phyloP scores from a whole-genome alignment of 2,113 vertebrate species.

The Scomber japonicus region DNA sequence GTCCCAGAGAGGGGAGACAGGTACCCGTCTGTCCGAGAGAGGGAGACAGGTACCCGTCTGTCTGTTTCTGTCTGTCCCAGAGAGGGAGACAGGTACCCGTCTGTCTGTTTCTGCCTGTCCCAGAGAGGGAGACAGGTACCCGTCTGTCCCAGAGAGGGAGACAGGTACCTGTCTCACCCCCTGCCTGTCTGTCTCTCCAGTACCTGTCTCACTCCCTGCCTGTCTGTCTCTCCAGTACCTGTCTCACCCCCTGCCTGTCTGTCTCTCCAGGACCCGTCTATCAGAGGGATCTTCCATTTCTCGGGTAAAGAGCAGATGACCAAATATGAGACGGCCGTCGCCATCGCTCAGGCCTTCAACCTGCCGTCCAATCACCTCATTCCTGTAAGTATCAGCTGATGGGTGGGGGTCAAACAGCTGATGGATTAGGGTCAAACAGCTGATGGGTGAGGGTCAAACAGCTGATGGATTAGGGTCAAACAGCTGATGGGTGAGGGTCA shows the following conservation, averaged over 20 bases:
- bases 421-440: too few species aligned
- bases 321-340: slow-evolving; percentile 95
- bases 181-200: slow-evolving; percentile 71
- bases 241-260: neutral
- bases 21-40: slow-evolving; percentile 80
- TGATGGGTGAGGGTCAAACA: too few species aligned
- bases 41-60: slow-evolving; percentile 86
- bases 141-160: neutral
- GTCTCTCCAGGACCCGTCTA: slow-evolving; percentile 87
- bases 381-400: slow-evolving; percentile 84
- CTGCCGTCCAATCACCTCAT: slow-evolving; percentile 92
- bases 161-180: too few species aligned
- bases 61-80: slow-evolving; percentile 77
- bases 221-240: slow-evolving; percentile 57
- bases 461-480: too few species aligned
- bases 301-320: slow-evolving; percentile 97
- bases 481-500: too few species aligned
- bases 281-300: slow-evolving; percentile 94
- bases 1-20: too few species aligned
- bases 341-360: slow-evolving; percentile 95
- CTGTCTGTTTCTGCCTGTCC: too few species aligned
- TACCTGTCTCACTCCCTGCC: slow-evolving; percentile 82
- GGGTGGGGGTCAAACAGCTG: too few species aligned
- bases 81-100: slow-evolving; percentile 88
- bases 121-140: too few species aligned